These are phyloP conservation scores for Caenorhabditis tropicalis DNA, from an alignment of 1,140 invertebrate species.

Conservation along the genomic window DNA sequence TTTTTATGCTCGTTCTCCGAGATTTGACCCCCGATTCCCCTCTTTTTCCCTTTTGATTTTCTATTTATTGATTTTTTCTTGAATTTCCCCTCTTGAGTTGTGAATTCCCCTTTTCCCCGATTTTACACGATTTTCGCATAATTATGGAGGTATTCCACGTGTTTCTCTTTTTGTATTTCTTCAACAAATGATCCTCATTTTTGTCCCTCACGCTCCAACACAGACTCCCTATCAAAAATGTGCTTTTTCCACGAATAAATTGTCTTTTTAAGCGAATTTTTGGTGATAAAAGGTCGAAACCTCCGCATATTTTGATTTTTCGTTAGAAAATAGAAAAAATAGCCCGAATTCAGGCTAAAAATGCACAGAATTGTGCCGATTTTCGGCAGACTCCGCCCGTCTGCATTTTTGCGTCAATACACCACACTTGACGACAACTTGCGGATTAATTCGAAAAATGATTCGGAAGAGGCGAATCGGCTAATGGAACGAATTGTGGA, in stretches of 20 bases:
- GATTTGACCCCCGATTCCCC: neutral
- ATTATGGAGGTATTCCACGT: neutral
- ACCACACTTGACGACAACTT: neutral
- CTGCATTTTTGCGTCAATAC: neutral
- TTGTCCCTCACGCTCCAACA: too few relatives aligned
- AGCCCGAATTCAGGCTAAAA: neutral
- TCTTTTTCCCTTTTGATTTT: neutral
- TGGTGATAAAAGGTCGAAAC: too few relatives aligned
- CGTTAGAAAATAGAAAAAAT: neutral
- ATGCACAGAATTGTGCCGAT: neutral
- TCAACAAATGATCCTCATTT: neutral
- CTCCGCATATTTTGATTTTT: neutral
- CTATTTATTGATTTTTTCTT: neutral
- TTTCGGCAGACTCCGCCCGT: too few relatives aligned
- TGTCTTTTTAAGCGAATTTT: too few relatives aligned
- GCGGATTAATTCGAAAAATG: neutral
- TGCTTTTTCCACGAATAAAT: too few relatives aligned
- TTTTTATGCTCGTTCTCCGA: neutral
- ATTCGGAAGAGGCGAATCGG: constrained; percentile 1
- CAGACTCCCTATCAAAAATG: too few relatives aligned
- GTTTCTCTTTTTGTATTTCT: neutral
- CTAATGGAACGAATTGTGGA: constrained; percentile 7
- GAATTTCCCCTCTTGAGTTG: neutral
- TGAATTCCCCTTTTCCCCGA: neutral
- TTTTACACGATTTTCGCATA: neutral